Percentiles rank a stretch among this genome's conserved stretches.
Conservation (phyloP, 2,888 invertebrate species). For the Baronia brevicornis region DNA sequence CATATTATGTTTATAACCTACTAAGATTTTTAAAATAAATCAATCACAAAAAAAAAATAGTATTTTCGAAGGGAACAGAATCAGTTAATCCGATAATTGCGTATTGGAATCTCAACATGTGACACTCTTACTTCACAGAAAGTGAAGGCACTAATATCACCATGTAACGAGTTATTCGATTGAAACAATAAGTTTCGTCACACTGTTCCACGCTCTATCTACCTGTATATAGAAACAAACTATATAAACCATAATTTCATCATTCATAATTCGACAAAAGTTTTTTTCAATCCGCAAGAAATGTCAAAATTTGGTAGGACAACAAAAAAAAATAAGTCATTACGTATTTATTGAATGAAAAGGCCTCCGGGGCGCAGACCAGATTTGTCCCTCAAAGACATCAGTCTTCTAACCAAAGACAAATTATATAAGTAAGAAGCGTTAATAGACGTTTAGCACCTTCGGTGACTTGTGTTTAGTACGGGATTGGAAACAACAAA, state of each 20-base stretch:
- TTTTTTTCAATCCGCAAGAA: too few relatives aligned
- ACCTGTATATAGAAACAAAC: conserved; percentile 5
- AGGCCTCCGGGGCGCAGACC: too few relatives aligned
- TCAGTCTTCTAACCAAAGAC: too few relatives aligned
- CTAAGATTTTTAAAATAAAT: neutral
- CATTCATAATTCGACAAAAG: conserved; percentile 14
- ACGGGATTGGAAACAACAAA: conserved; percentile 67
- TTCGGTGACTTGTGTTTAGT: conserved; percentile 62
- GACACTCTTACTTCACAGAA: conserved; percentile 33
- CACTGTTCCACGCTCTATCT: conserved; percentile 22
- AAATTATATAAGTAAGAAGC: conserved; percentile 61
- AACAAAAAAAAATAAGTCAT: conserved; percentile 5
- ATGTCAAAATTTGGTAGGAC: too few relatives aligned
- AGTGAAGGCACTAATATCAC: conserved; percentile 53
- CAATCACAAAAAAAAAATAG: conserved; percentile 4
- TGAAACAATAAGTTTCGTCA: conserved; percentile 42
- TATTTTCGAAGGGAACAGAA: conserved; percentile 8
- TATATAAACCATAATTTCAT: conserved; percentile 23
- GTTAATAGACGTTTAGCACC: conserved; percentile 73
- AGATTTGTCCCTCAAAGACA: too few relatives aligned
- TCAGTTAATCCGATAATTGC: conserved; percentile 1
- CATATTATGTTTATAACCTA: conserved; percentile 1
- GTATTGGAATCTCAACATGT: conserved; percentile 15
- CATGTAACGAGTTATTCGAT: conserved; percentile 39
- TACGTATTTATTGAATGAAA: too few relatives aligned